Conservation (phyloP, 2,888 invertebrate species). For the Melieria omissa region DNA sequence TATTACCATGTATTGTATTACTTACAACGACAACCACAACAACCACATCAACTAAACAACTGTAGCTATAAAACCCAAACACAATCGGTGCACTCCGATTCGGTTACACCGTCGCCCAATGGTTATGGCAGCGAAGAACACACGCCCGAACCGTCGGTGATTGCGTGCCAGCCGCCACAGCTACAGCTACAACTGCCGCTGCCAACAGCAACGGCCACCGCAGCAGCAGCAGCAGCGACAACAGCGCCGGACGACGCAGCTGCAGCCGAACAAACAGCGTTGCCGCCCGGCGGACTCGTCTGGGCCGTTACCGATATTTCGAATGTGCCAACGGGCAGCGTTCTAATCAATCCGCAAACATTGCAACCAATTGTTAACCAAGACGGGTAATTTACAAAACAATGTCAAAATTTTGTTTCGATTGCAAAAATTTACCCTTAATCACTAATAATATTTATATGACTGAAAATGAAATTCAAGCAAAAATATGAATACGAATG, state of each 20-base stretch:
- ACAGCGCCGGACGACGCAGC: constrained; percentile 33
- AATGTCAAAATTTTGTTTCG: constrained; percentile 31
- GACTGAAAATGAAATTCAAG: background rate
- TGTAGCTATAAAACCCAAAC: constrained; percentile 66
- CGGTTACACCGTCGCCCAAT: constrained; percentile 82
- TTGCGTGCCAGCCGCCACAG: constrained; percentile 40
- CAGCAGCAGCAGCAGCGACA: constrained; percentile 38
- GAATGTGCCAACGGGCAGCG: constrained; percentile 86
- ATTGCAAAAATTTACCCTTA: constrained; percentile 37
- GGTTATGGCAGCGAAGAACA: constrained; percentile 69
- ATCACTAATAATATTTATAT: constrained; percentile 30
- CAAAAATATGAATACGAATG: constrained; percentile 11
- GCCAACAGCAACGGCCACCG: constrained; percentile 3
- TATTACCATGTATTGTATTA: constrained; percentile 12
- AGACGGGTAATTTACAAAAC: constrained; percentile 66
- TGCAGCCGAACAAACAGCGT: constrained; percentile 33
- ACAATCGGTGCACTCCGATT: constrained; percentile 72
- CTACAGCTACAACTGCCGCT: constrained; percentile 21
- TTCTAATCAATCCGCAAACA: constrained; percentile 84
- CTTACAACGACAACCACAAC: constrained; percentile 11
- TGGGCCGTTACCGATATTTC: constrained; percentile 91
- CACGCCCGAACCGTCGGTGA: constrained; percentile 61
- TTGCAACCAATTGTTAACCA: constrained; percentile 68
- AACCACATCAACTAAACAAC: constrained; percentile 22
- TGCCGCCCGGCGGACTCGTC: constrained; percentile 69